Evolutionary conservation across 2,888 invertebrate species (phyloP).

Genomic region (Galerucella pusilla): DNA sequence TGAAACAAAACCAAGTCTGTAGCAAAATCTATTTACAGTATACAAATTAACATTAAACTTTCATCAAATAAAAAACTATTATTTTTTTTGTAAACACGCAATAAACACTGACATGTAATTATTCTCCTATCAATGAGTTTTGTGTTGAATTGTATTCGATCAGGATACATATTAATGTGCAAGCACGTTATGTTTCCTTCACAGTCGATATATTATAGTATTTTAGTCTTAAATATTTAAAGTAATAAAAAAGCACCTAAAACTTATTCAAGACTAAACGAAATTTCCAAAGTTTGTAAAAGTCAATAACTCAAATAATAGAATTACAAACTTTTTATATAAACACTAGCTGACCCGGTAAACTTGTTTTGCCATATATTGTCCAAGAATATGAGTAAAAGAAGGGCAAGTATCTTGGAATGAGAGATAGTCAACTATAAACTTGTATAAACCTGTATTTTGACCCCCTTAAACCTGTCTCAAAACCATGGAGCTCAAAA

Average conservation of each 20-base stretch:
- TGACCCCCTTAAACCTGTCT: no score
- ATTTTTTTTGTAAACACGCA: background rate
- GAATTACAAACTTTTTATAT: no score
- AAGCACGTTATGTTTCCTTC: background rate
- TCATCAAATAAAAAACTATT: background rate
- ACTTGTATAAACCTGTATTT: no score
- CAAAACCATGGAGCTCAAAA: no score
- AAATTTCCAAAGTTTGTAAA: background rate
- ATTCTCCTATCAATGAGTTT: background rate
- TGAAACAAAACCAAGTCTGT: slow-evolving; percentile 4
- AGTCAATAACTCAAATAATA: no score
- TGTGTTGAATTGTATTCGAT: background rate
- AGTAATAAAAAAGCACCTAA: slow-evolving; percentile 8
- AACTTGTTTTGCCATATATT: no score
- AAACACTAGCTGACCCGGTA: no score
- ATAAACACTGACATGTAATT: background rate
- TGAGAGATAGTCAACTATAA: no score
- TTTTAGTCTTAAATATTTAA: background rate
- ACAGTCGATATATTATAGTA: background rate
- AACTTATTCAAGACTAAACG: background rate
- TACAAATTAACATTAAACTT: background rate
- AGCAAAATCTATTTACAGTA: slow-evolving; percentile 9
- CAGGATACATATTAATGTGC: background rate
- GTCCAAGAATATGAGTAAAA: no score
- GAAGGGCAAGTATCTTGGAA: no score